phyloP scores from a whole-genome alignment of 2,888 invertebrate genomes.

The Eupsilia transversa region DNA sequence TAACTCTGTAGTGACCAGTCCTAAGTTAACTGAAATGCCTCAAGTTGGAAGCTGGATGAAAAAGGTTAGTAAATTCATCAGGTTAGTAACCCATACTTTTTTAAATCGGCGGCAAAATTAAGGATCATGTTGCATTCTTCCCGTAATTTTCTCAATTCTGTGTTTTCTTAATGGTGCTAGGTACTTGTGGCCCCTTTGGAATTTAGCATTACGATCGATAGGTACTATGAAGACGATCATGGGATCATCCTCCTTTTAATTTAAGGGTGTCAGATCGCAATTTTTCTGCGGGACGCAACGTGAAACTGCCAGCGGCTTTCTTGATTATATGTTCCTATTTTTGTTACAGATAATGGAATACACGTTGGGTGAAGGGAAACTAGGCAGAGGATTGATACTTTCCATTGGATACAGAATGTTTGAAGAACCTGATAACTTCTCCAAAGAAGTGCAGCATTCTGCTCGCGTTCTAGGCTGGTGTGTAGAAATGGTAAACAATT shows the following conservation, averaged over 20 bases:
- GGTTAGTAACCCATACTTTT: slow-evolving; percentile 19
- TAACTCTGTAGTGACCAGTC: slow-evolving; percentile 31
- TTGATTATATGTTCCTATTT: not conserved
- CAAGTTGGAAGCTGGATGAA: slow-evolving; percentile 43
- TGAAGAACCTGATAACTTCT: slow-evolving; percentile 30
- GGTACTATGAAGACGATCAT: not conserved
- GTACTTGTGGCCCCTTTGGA: not conserved
- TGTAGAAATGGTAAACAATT: slow-evolving; percentile 44
- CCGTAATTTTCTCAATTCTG: not conserved
- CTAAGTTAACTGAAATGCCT: slow-evolving; percentile 37
- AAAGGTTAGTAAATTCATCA: slow-evolving; percentile 35
- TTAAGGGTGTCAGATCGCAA: too few relatives aligned
- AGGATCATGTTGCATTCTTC: too few relatives aligned
- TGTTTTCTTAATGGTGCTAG: not conserved
- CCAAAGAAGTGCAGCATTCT: slow-evolving; percentile 32
- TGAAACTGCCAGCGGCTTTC: not conserved
- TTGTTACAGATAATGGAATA: slow-evolving; percentile 38
- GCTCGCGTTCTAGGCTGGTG: slow-evolving; percentile 53
- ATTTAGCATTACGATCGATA: not conserved
- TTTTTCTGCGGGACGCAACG: too few relatives aligned
- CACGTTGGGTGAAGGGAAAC: slow-evolving; percentile 26
- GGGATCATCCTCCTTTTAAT: too few relatives aligned
- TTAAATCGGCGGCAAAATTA: not conserved
- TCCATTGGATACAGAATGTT: slow-evolving; percentile 34
- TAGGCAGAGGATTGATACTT: slow-evolving; percentile 35